phyloP scores from a whole-genome alignment of 92 coral and sea anemone species.

The Epizoanthus illoricatus region DNA sequence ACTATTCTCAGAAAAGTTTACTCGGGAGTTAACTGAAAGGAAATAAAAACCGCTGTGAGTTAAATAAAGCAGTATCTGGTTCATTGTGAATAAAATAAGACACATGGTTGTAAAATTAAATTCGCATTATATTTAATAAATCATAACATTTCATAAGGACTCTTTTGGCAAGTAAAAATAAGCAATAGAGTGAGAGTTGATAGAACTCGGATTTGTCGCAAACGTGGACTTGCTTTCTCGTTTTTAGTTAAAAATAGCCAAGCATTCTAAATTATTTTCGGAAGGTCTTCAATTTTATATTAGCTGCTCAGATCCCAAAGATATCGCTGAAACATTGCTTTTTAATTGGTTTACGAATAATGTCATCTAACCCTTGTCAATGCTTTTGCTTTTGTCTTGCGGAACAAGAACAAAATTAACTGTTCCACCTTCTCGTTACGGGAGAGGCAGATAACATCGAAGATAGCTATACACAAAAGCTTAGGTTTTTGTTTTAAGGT shows the following conservation, averaged over 20 bases:
- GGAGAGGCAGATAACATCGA: not conserved
- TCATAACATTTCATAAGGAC: not conserved
- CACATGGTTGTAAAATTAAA: slow-evolving; percentile 4
- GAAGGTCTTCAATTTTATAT: not conserved
- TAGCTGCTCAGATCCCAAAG: not conserved
- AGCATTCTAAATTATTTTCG: not conserved
- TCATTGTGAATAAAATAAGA: not conserved
- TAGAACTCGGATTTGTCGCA: not conserved
- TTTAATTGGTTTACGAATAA: not conserved
- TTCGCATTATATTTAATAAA: not conserved
- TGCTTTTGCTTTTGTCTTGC: not conserved
- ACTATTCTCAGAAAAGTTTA: not conserved
- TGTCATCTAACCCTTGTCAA: not conserved
- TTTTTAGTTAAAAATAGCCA: not conserved
- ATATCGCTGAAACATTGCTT: slow-evolving; percentile 5
- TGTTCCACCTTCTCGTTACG: slow-evolving; percentile 11
- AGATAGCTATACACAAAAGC: not conserved
- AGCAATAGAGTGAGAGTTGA: no score
- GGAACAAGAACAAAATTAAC: slow-evolving; percentile 1
- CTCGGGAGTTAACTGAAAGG: not conserved
- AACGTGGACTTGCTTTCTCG: not conserved
- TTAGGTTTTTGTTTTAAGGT: no score
- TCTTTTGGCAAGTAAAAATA: no score
- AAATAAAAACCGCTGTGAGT: not conserved
- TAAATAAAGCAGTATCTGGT: not conserved